A percentile compares a stretch with the other conserved stretches of the same genome.
These are phyloP conservation scores for Agrotis ipsilon DNA, from an alignment of 2,888 invertebrate genomes.

Conservation along the genomic window DNA sequence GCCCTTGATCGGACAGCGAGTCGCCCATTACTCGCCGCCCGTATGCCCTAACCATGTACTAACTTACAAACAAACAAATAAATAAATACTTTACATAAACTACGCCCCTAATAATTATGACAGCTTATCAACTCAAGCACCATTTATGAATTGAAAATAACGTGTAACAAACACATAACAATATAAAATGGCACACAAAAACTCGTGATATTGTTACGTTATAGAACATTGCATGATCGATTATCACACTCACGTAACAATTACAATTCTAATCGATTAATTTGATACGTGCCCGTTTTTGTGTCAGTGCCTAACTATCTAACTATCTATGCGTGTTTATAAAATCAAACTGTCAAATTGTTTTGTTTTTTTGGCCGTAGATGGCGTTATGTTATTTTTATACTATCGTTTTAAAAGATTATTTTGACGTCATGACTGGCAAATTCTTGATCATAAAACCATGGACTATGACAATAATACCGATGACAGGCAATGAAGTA, in stretches of 20 bases:
- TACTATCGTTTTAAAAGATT: too few relatives aligned
- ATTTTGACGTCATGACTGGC: too few relatives aligned
- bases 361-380: not conserved
- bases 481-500: too few relatives aligned
- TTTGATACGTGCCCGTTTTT: slow-evolving; percentile 61
- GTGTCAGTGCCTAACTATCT: slow-evolving; percentile 46
- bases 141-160: slow-evolving; percentile 39
- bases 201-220: slow-evolving; percentile 38
- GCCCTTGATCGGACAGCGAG: too few relatives aligned
- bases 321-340: slow-evolving; percentile 25
- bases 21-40: too few relatives aligned
- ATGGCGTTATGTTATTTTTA: not conserved
- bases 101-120: slow-evolving; percentile 38
- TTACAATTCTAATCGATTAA: slow-evolving; percentile 62
- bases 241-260: slow-evolving; percentile 62
- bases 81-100: not conserved
- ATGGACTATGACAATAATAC: too few relatives aligned
- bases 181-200: slow-evolving; percentile 48
- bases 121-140: slow-evolving; percentile 36
- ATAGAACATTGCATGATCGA: slow-evolving; percentile 61
- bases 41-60: too few relatives aligned
- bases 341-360: slow-evolving; percentile 36
- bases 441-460: too few relatives aligned
- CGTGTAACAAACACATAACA: slow-evolving; percentile 31
- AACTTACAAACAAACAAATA: too few relatives aligned